Base-by-base conservation (phyloP, 2,888 invertebrate species). In the Diaprepes abbreviatus region DNA sequence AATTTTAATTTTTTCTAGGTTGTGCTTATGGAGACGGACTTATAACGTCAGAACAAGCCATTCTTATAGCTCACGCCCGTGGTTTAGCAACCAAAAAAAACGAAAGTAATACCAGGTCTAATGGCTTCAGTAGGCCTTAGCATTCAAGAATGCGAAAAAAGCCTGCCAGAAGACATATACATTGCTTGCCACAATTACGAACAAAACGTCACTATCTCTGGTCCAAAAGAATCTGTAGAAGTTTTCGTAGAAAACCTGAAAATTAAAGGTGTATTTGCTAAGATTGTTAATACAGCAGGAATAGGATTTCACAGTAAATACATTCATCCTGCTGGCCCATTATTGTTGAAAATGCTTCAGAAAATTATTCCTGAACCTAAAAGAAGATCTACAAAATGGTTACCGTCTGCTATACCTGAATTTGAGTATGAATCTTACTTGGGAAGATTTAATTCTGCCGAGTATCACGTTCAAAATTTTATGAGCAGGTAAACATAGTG, bases 131-230 rank as follows among this genome's bases (percentile, higher is more conserved):
- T 95, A 1, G 95, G 93, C n/a, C 64, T 78, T 5, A 72, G 75
- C 1, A 28, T 43, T 6, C 72, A 74, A 63, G 75, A 76, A 43
- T 48, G 66, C 10, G 87, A 88, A 73, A 76, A 85, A 28, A 84
- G 92, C 70, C 88, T 92, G 66, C 94, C 95, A 0, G 85, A 89
- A 1, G 91, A 91, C 50, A 91, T 96, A 36, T 92, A 92, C 76
- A 90, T 94, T 1, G 94, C 96, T 0, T 97, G 96, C 79, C 95
- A 94, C 85, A 97, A 97, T 80, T 89, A 93, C 0, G 87, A 89
- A 0, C 93, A 95, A 77, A 95, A 93, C 50, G 92, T 93, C 63
- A 96, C 96, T n/a, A 91, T 97, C 74, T 96, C 96, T 1, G 97
- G 97, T 0, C 94, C 94, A 0, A 88, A 89, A 31, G 90, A 90